These are phyloP conservation scores for Lasioglossum villosulum DNA, from an alignment of 2,888 invertebrate species.

Conservation along the genomic window DNA sequence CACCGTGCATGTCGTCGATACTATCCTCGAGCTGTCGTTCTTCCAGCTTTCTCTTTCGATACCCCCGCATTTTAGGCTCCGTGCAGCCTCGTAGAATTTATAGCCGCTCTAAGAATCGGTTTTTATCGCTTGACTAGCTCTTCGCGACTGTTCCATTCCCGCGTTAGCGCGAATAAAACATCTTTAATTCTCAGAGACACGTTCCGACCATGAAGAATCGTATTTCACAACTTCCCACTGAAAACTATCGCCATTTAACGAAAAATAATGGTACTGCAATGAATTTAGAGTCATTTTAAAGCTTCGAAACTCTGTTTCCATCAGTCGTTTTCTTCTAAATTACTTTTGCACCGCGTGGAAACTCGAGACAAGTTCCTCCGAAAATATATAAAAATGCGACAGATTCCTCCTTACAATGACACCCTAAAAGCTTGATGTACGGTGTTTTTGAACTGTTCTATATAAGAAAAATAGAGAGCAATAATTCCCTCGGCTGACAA, in stretches of 20 bases:
- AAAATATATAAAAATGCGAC: no score
- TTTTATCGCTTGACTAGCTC: background rate
- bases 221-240: background rate
- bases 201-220: background rate
- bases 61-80: slow-evolving; percentile 23
- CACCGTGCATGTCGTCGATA: slow-evolving; percentile 21
- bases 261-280: no score
- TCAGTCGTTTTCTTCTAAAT: no score
- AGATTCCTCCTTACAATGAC: no score
- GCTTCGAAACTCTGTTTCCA: no score
- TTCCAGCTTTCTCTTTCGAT: slow-evolving; percentile 63
- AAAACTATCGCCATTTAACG: background rate
- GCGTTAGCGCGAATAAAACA: background rate
- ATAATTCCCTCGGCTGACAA: background rate
- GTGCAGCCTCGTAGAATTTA: slow-evolving; percentile 33
- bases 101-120: background rate
- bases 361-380: no score
- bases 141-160: background rate
- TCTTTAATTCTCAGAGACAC: background rate
- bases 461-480: no score
- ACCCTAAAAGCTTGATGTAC: no score
- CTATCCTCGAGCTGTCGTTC: slow-evolving; percentile 43
- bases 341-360: no score
- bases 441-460: no score
- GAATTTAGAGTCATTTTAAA: no score